Evolutionary conservation across 2,113 vertebrate genomes (phyloP).

Genomic region (Nestor notabilis): DNA sequence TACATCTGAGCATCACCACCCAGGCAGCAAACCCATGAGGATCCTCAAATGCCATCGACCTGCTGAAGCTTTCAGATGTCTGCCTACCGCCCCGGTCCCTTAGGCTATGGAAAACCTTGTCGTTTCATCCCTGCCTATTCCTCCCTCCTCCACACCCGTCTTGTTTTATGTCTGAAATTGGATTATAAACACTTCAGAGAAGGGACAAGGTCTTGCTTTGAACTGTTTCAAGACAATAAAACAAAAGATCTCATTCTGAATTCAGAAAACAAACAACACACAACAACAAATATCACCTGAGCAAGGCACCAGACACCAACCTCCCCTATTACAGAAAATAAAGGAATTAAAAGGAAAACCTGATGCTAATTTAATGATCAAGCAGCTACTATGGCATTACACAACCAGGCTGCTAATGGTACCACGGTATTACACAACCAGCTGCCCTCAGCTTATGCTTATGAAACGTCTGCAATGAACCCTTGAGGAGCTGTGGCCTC

Average conservation of each 20-base stretch:
- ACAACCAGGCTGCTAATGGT: background rate
- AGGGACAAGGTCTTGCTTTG: slow-evolving; percentile 52
- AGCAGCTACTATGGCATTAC: background rate
- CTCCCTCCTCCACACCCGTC: background rate
- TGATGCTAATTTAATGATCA: background rate
- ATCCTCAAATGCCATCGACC: background rate
- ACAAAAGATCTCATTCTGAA: background rate
- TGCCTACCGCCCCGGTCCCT: background rate
- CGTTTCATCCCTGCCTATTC: background rate
- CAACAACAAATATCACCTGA: slow-evolving; percentile 25
- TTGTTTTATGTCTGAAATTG: slow-evolving; percentile 14
- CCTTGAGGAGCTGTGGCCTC: background rate
- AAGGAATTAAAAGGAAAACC: background rate
- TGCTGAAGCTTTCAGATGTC: background rate
- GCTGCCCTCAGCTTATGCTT: background rate
- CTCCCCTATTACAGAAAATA: background rate
- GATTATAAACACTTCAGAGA: slow-evolving; percentile 24
- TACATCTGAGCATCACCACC: slow-evolving; percentile 3
- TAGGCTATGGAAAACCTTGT: background rate
- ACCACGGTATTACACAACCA: background rate
- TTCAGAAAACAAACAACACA: slow-evolving; percentile 15
- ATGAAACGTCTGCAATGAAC: background rate
- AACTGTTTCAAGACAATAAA: background rate
- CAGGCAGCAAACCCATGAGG: background rate
- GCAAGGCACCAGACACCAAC: background rate